Evolutionary conservation across 2,797 vertebrate genomes (phyloP), one percentile per base, ranked within the genome.

Genomic region (Girardinus metallicus): DNA sequence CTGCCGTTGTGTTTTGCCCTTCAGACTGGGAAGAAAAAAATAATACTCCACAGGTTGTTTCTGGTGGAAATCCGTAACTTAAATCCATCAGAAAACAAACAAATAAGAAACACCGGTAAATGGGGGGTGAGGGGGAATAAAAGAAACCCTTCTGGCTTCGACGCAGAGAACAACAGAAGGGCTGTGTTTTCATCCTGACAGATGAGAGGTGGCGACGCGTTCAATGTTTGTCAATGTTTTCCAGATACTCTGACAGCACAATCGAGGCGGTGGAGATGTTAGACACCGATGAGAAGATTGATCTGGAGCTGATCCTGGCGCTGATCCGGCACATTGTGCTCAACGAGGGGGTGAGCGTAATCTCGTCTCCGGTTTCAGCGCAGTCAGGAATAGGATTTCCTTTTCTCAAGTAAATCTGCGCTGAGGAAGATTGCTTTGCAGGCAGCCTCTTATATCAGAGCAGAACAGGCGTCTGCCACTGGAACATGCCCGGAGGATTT

Each of bases 221-320:
- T 74, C 41, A 57, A 80, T 34, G 8, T 43, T 76, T 78, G 7
- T 75, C n/a, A 60, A 3, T 80, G 36, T 90, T 85, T 90, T 85
- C 29, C 90, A 99, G 98, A 91, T 99, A 97, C 88, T 98, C 97
- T 36, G 94, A 96, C 74, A 91, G 88, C 86, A 99, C 98, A 16
- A 91, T 98, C 34, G 88, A 96, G 64, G 93, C 96, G 46, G 75
- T 99, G 82, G 96, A 97, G 91, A 95, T 94, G 93, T 95, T 98
- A 89, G 97, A 99, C 87, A 79, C 86, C 3, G 97, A 99, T 88
- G 98, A 99, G 11, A 98, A 97, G 92, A 97, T 99, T 57, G 98
- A 99, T 94, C 95, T 99, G 85, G 95, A 98, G 73, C 96, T 99
- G 75, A 96, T 99, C 71, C 89, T 97, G 85, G 96, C 96, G 2